Conservation (phyloP, 2,113 vertebrate genomes). For the Takifugu bimaculatus region DNA sequence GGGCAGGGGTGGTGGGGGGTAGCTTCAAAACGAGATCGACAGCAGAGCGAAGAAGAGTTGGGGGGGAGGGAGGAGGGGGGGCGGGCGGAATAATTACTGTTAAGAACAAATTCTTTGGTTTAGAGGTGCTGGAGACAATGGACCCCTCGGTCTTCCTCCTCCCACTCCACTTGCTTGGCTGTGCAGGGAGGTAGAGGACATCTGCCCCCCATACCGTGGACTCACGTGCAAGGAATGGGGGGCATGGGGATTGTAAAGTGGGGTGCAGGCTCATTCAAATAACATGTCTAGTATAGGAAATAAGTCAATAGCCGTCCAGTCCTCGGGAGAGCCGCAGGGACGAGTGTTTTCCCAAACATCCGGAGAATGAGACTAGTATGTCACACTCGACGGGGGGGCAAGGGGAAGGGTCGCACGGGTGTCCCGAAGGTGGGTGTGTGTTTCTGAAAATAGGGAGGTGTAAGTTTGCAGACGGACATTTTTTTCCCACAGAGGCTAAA, state of each 20-base stretch:
- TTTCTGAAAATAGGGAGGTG: conserved; percentile 61
- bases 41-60: conserved; percentile 4
- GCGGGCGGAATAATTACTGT: conserved; percentile 69
- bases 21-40: conserved; percentile 39
- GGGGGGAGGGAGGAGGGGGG: conserved; percentile 21
- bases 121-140: conserved; percentile 67
- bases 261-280: conserved; percentile 5
- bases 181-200: conserved; percentile 36
- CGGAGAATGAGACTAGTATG: conserved; percentile 54
- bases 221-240: conserved; percentile 19
- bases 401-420: conserved; percentile 37
- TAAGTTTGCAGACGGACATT: conserved; percentile 33
- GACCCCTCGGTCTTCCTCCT: conserved; percentile 43
- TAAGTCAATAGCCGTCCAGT: conserved; percentile 21
- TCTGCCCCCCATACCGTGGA: conserved; percentile 32
- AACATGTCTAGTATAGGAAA: conserved; percentile 10
- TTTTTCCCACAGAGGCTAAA: conserved; percentile 50
- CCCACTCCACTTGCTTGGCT: conserved; percentile 30
- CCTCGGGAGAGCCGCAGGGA: no score
- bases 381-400: conserved; percentile 23
- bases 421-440: conserved; percentile 31
- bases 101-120: conserved; percentile 67
- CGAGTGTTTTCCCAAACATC: no score
- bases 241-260: conserved; percentile 4
- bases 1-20: conserved; percentile 47